Percentiles rank a stretch among this genome's conserved stretches.
phyloP scores from a whole-genome alignment of 2,888 invertebrate genomes.

The Trachelus stipa region DNA sequence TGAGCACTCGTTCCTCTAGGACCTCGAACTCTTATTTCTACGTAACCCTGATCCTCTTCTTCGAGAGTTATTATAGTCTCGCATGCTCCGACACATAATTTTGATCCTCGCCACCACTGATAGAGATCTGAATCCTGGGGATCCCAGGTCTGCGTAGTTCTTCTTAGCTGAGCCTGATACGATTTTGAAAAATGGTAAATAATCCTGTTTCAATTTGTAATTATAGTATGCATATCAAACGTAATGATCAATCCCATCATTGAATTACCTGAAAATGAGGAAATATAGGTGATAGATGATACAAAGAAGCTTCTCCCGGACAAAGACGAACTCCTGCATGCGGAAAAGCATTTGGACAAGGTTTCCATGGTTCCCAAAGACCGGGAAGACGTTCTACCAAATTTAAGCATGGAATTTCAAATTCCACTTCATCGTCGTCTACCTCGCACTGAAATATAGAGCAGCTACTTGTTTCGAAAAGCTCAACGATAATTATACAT shows the following conservation, averaged over 20 bases:
- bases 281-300: conserved; percentile 76
- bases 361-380: conserved; percentile 75
- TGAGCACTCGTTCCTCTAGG: conserved; percentile 70
- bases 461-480: not conserved
- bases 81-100: conserved; percentile 75
- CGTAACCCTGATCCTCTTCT: conserved; percentile 69
- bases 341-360: conserved; percentile 65
- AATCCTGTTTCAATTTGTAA: not conserved
- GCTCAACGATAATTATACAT: not conserved
- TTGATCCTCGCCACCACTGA: conserved; percentile 80
- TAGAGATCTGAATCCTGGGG: conserved; percentile 74
- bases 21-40: conserved; percentile 77
- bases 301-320: conserved; percentile 70
- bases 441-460: conserved; percentile 72
- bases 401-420: conserved; percentile 81
- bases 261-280: conserved; percentile 73
- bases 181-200: not conserved
- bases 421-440: conserved; percentile 77
- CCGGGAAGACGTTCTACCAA: conserved; percentile 75
- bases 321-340: conserved; percentile 76
- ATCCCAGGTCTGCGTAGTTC: conserved; percentile 69
- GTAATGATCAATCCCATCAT: not conserved
- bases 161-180: conserved; percentile 71
- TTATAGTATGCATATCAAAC: no score
- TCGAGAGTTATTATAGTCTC: conserved; percentile 77